Evolutionary conservation across 1,140 invertebrate species (phyloP).

Genomic region (Brachionus koreanus): DNA sequence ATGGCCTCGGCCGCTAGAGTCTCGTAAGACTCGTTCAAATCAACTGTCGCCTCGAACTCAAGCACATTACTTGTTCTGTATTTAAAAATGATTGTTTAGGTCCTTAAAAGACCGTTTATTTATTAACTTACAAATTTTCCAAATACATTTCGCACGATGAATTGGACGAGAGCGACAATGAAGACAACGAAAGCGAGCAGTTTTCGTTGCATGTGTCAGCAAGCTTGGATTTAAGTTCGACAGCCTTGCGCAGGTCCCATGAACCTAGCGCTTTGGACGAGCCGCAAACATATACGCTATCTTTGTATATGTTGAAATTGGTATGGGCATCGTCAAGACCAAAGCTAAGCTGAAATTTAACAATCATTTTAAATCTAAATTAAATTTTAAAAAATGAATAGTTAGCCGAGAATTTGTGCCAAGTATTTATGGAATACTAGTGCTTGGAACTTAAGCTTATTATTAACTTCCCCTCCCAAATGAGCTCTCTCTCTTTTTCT

Average conservation of each 20-base stretch:
- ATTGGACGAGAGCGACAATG: background rate
- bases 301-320: slow-evolving; percentile 17
- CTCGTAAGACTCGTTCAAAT: slow-evolving; percentile 4
- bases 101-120: background rate
- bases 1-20: background rate
- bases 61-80: slow-evolving; percentile 10
- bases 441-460: background rate
- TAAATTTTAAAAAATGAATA: background rate
- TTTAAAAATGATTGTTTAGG: background rate
- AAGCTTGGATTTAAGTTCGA: slow-evolving; percentile 5
- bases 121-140: slow-evolving; percentile 38
- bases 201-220: background rate
- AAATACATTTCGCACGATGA: background rate
- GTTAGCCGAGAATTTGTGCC: background rate
- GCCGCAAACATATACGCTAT: slow-evolving; percentile 36
- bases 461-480: background rate
- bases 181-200: slow-evolving; percentile 9
- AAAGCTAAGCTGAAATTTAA: slow-evolving; percentile 39
- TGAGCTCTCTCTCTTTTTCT: background rate
- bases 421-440: background rate
- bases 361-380: slow-evolving; percentile 13
- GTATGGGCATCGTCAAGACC: slow-evolving; percentile 17
- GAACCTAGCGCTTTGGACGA: slow-evolving; percentile 9
- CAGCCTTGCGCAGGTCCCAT: background rate
- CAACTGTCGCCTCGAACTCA: slow-evolving; percentile 24